These are phyloP conservation scores for Trogon surrucura DNA, from an alignment of 2,113 vertebrate species.

Conservation along the genomic window DNA sequence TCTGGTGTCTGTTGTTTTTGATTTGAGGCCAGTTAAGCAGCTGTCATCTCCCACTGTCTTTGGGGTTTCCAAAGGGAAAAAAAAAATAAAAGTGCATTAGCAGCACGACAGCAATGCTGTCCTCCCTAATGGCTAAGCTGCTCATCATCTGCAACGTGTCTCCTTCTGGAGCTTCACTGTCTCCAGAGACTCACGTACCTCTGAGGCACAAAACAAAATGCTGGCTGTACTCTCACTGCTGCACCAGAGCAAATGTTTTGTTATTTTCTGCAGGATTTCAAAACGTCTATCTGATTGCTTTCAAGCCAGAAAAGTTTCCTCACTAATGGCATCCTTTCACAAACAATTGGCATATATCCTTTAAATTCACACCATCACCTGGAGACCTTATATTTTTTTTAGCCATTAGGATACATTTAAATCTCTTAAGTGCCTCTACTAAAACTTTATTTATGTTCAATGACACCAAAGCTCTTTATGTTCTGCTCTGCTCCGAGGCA, in stretches of 20 bases:
- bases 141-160: background rate
- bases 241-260: background rate
- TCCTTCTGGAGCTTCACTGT: background rate
- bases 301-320: background rate
- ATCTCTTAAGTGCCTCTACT: background rate
- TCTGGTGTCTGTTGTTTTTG: background rate
- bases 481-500: background rate
- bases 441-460: background rate
- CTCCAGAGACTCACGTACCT: background rate
- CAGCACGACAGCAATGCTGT: background rate
- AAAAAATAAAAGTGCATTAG: background rate
- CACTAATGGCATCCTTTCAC: background rate
- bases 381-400: background rate
- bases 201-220: background rate
- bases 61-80: background rate
- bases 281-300: background rate
- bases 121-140: background rate
- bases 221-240: background rate
- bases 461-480: background rate
- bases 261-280: background rate
- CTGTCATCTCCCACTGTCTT: background rate
- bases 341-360: background rate
- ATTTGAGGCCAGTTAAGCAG: background rate
- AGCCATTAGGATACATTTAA: background rate
- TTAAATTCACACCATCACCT: background rate